Percentiles rank a stretch among this genome's conserved stretches.
Evolutionary conservation across 2,797 vertebrate genomes (phyloP).

Genomic region (Alouatta caraya): DNA sequence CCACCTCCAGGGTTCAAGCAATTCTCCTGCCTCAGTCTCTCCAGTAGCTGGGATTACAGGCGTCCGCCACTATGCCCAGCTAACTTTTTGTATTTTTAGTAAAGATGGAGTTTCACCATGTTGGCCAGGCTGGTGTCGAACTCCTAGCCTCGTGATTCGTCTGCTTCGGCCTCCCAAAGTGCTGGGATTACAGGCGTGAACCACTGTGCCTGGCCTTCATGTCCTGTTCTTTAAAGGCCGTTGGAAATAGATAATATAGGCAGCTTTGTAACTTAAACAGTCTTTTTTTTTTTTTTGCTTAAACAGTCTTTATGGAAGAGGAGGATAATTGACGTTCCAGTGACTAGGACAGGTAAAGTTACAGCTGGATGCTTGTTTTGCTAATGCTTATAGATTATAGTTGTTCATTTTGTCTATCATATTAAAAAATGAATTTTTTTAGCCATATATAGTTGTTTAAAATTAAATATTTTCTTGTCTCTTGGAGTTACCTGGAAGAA

Average conservation of each 20-base stretch:
- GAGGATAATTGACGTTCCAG: background rate
- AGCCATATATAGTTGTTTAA: background rate
- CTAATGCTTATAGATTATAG: background rate
- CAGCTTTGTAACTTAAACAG: background rate
- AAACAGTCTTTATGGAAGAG: background rate
- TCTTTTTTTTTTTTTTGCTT: background rate
- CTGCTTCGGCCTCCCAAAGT: background rate
- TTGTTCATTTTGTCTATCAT: background rate
- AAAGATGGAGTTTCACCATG: background rate
- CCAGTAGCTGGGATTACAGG: background rate
- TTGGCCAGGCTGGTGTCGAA: background rate
- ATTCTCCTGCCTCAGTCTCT: background rate
- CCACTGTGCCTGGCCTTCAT: background rate
- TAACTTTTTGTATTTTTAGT: background rate
- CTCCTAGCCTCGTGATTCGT: background rate
- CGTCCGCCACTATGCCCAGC: background rate
- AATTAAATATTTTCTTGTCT: background rate
- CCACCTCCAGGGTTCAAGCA: background rate
- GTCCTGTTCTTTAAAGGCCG: background rate
- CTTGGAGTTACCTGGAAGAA: slow-evolving; percentile 12
- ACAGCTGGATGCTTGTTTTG: background rate
- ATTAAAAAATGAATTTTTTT: slow-evolving; percentile 27
- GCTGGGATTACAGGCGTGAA: background rate
- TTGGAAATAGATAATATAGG: background rate
- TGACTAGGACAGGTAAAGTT: background rate